These are phyloP conservation scores for Sesia apiformis DNA, from an alignment of 2,888 invertebrate species.

Conservation along the genomic window DNA sequence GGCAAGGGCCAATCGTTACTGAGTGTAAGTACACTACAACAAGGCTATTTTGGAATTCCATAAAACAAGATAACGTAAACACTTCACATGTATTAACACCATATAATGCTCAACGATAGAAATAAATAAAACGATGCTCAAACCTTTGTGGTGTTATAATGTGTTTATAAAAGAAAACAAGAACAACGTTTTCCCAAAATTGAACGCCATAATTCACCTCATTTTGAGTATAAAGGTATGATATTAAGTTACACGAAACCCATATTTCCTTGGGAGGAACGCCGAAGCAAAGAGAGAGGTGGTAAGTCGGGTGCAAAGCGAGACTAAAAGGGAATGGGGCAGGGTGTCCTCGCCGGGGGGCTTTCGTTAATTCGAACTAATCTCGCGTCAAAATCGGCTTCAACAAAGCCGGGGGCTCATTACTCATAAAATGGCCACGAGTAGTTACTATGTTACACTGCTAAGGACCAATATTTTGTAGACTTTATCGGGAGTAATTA, in stretches of 20 bases:
- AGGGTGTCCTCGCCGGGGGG: conserved; percentile 8
- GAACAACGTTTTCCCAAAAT: too few relatives aligned
- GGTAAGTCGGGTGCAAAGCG: conserved; percentile 1
- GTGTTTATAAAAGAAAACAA: too few relatives aligned
- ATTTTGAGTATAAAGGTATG: background rate
- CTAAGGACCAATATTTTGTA: background rate
- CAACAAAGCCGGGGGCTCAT: conserved; percentile 19
- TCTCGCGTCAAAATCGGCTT: conserved; percentile 20
- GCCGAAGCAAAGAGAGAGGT: background rate
- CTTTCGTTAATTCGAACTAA: conserved; percentile 19
- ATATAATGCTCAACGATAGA: too few relatives aligned
- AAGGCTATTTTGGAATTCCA: too few relatives aligned
- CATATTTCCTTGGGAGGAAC: conserved; percentile 2
- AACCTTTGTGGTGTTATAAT: too few relatives aligned
- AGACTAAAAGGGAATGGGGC: conserved; percentile 4
- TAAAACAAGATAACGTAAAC: too few relatives aligned
- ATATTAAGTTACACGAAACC: background rate
- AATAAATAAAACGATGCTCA: too few relatives aligned
- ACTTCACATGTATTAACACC: too few relatives aligned
- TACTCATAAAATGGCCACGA: conserved; percentile 14
- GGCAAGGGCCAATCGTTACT: conserved; percentile 22
- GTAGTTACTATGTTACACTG: conserved; percentile 1
- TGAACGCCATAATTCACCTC: background rate
- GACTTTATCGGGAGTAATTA: background rate
- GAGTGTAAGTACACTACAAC: conserved; percentile 10